Conservation (phyloP, 2,113 vertebrate genomes). For the Poicephalus meyeri region DNA sequence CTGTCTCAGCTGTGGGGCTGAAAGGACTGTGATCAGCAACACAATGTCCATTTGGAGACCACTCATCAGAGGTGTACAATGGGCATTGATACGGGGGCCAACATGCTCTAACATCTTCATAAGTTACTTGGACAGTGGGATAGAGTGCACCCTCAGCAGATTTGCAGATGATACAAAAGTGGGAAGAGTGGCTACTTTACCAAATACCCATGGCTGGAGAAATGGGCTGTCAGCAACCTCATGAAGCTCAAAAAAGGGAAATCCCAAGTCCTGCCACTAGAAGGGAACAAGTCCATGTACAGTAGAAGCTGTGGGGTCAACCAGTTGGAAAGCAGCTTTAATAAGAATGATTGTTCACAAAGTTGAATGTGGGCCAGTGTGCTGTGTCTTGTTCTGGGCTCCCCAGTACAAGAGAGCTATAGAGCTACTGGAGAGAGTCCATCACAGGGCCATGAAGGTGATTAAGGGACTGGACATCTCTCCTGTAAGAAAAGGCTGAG, state of each 20-base stretch:
- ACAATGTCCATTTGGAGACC: neutral
- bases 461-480: neutral
- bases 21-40: neutral
- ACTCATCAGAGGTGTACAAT: neutral
- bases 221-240: neutral
- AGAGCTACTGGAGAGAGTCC: neutral
- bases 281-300: neutral
- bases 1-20: neutral
- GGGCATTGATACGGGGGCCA: neutral
- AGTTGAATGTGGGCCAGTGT: neutral
- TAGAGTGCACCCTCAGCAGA: neutral
- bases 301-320: neutral
- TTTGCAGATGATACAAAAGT: neutral
- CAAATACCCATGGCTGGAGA: neutral
- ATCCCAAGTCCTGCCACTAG: neutral
- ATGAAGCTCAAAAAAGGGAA: neutral
- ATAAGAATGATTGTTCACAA: neutral
- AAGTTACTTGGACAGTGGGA: neutral
- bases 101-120: neutral
- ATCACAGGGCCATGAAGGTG: neutral
- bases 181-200: neutral
- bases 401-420: neutral
- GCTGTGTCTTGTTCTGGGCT: neutral
- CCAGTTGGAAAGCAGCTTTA: neutral
- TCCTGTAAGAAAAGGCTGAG: neutral